These are phyloP conservation scores for Zoanthus sansibaricus DNA, from an alignment of 92 coral and sea anemone species.

Conservation along the genomic window DNA sequence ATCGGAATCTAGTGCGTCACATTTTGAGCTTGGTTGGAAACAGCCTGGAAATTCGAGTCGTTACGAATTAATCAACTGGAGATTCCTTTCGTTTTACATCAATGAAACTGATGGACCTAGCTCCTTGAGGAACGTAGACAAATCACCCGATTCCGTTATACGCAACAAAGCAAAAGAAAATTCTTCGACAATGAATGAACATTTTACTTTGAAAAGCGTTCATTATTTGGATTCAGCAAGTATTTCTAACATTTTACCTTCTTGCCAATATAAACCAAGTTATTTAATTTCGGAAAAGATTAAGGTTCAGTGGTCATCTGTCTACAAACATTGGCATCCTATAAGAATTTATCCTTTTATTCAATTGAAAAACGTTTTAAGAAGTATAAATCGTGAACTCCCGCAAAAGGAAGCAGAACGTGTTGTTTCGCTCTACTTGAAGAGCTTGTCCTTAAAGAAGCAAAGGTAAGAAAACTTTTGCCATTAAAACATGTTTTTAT, in stretches of 20 bases:
- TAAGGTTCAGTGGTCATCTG: constrained; percentile 14
- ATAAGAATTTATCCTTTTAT: constrained; percentile 17
- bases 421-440: constrained; percentile 23
- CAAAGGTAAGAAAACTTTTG: not conserved
- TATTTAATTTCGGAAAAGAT: constrained; percentile 8
- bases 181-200: constrained; percentile 3
- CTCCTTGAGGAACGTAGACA: not conserved
- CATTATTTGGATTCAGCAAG: not conserved
- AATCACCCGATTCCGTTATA: not conserved
- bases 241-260: not conserved
- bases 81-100: constrained; percentile 33
- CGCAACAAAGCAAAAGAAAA: not conserved
- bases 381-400: constrained; percentile 8
- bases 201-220: constrained; percentile 9
- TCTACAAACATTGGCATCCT: constrained; percentile 23
- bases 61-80: constrained; percentile 25
- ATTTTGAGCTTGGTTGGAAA: constrained; percentile 24
- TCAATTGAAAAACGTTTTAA: not conserved
- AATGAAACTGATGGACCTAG: constrained; percentile 13
- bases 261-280: constrained; percentile 20
- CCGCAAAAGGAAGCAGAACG: constrained; percentile 8
- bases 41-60: constrained; percentile 4
- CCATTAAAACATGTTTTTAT: not conserved
- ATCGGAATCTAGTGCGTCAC: not conserved
- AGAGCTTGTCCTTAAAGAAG: not conserved